Evolutionary conservation across 2,888 invertebrate genomes (phyloP), one percentile per base, ranked within the genome.

Genomic region (Pyrgus malvae): DNA sequence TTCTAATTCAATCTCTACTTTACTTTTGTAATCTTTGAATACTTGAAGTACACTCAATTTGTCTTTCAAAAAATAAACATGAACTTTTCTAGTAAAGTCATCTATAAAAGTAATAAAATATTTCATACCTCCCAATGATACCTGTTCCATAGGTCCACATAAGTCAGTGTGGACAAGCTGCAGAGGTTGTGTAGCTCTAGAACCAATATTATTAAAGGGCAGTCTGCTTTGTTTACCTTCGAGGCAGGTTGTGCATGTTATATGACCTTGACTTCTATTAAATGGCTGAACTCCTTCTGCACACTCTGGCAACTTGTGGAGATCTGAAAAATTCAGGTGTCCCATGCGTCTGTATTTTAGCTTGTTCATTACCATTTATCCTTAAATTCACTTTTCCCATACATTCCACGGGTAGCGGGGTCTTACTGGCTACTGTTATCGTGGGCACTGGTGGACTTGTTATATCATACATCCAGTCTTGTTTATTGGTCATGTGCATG

Each of bases 31-130:
- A 25, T 51, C 44, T 17, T 50, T 49, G 5, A 29, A 29, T 7
- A 29, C 29, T 29, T 29, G n/a, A 7, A 11, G 55, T 72, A 48
- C 6, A 2, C 42, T 57, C 2, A 55, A 35, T 4, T 62, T 56
- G 25, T 59, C 56, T 55, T 75, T 72, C 16, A 80, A 55, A 59
- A 76, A 71, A 60, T 74, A 78, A 33, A 72, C 69, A 62, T 63
- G 55, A 2, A 63, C 58, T 49, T 55, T 62, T 9, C 60, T 19
- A 0, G 63, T 53, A 19, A 31, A 64, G 58, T 77, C 75, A 66
- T 82, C 81, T 40, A 72, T 67, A 29, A 80, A 75, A 0, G 70
- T 70, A 7, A 77, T 49, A 51, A 78, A 75, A 63, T 80, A 80
- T 51, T 59, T 72, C 3, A 66, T 60, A 17, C 73, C 71, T 7